Conservation (phyloP, 35 echinoderm and acorn worm genomes). For the Apostichopus parvimensis region DNA sequence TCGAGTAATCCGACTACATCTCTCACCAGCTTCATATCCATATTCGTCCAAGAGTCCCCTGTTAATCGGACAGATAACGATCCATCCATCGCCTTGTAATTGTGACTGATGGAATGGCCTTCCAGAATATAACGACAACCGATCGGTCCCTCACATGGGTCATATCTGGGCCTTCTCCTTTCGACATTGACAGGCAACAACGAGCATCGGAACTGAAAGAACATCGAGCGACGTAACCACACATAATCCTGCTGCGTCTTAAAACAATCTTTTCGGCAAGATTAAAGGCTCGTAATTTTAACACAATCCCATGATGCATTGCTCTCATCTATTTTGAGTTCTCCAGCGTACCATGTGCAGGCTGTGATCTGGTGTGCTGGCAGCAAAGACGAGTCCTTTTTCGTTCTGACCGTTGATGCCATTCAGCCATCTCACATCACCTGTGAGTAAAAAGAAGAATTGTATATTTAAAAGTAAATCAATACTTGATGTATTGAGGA, state of each 20-base stretch:
- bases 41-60: no score
- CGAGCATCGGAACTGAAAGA: neutral
- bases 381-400: slow-evolving; percentile 80
- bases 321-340: slow-evolving; percentile 30
- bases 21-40: no score
- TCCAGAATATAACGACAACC: neutral
- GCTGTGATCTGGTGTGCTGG: slow-evolving; percentile 84
- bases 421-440: slow-evolving; percentile 73
- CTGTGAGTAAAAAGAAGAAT: neutral
- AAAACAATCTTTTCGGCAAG: neutral
- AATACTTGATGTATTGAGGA: no score
- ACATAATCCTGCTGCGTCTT: neutral
- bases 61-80: no score
- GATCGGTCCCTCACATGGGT: neutral
- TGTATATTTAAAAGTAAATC: no score
- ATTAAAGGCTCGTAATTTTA: neutral
- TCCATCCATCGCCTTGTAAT: no score
- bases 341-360: slow-evolving; percentile 87
- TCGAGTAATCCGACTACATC: no score
- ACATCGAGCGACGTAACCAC: neutral
- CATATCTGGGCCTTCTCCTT: neutral
- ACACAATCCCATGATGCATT: neutral
- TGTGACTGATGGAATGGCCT: no score
- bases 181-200: neutral
- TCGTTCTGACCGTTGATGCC: slow-evolving; percentile 68